Conservation (phyloP, 2,113 vertebrate genomes). For the Mus spicilegus region DNA sequence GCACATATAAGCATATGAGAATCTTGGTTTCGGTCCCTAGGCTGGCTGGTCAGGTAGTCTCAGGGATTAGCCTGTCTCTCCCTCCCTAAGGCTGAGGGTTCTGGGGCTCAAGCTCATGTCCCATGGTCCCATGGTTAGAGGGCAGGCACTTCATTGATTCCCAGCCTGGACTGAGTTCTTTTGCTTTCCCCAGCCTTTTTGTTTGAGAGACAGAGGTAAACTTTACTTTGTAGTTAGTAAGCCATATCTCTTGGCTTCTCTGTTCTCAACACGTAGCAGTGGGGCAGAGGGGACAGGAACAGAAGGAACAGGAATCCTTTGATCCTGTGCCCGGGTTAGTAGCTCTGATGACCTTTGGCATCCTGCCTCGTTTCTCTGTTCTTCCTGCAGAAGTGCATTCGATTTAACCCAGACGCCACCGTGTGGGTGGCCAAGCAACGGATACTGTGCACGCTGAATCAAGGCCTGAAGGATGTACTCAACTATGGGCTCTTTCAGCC, state of each 20-base stretch:
- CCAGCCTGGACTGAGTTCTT: accelerated
- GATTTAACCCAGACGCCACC: constrained; percentile 93
- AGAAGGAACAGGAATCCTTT: accelerated
- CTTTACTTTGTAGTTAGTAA: background rate
- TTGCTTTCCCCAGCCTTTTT: accelerated
- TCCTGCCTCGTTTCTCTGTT: background rate
- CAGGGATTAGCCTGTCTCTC: background rate
- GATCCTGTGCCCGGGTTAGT: accelerated
- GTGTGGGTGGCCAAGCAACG: constrained; percentile 96
- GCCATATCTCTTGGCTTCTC: accelerated
- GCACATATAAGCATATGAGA: background rate
- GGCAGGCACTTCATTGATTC: background rate
- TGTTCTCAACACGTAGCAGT: background rate
- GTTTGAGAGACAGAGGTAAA: background rate
- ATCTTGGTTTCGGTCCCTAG: background rate
- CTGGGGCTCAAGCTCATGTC: background rate
- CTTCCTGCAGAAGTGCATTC: constrained; percentile 93
- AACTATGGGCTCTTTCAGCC: constrained; percentile 98
- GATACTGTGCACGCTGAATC: constrained; percentile 94
- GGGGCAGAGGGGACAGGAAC: background rate
- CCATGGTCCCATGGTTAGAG: background rate
- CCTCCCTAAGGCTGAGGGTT: background rate
- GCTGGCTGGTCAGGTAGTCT: too few species aligned
- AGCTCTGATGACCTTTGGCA: accelerated
- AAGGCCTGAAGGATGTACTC: constrained; percentile 95